phyloP scores from a whole-genome alignment of 2,888 invertebrate species.

The Drosophila bunnanda region DNA sequence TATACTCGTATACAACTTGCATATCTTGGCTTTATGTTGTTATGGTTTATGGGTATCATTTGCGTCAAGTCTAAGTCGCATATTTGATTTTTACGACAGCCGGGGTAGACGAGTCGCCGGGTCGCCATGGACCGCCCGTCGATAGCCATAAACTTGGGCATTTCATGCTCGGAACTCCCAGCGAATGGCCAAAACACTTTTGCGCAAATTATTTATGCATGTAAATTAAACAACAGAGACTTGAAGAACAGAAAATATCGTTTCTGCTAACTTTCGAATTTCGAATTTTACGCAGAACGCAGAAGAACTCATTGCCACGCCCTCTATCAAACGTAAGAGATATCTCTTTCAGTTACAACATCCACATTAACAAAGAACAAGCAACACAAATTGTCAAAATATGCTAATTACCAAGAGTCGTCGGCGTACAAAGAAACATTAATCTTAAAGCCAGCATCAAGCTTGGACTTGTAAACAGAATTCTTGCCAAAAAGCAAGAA shows the following conservation, averaged over 20 bases:
- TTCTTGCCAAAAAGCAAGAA: conserved; percentile 45
- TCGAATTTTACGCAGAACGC: conserved; percentile 53
- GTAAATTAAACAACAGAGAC: conserved; percentile 49
- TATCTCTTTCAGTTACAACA: conserved; percentile 38
- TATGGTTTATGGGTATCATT: conserved; percentile 53
- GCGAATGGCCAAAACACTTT: conserved; percentile 29
- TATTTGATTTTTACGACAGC: conserved; percentile 51
- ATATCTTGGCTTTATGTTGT: conserved; percentile 39
- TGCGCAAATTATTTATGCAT: conserved; percentile 61
- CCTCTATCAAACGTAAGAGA: conserved; percentile 34
- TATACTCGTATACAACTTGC: conserved; percentile 28
- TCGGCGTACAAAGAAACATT: conserved; percentile 33
- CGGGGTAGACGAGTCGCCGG: conserved; percentile 36
- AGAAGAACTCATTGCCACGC: conserved; percentile 65
- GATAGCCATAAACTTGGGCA: conserved; percentile 61
- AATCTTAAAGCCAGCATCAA: conserved; percentile 45
- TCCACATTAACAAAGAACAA: conserved; percentile 41
- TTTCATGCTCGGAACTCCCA: conserved; percentile 60
- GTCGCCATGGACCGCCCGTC: conserved; percentile 39
- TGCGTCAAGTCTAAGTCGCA: conserved; percentile 48
- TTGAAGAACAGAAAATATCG: conserved; percentile 18
- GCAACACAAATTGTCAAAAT: conserved; percentile 56
- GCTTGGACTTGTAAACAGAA: conserved; percentile 32
- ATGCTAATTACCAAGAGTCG: conserved; percentile 48
- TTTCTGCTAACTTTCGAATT: conserved; percentile 61